Base-by-base conservation (phyloP, 2,113 vertebrate species). In the Perca fluviatilis region DNA sequence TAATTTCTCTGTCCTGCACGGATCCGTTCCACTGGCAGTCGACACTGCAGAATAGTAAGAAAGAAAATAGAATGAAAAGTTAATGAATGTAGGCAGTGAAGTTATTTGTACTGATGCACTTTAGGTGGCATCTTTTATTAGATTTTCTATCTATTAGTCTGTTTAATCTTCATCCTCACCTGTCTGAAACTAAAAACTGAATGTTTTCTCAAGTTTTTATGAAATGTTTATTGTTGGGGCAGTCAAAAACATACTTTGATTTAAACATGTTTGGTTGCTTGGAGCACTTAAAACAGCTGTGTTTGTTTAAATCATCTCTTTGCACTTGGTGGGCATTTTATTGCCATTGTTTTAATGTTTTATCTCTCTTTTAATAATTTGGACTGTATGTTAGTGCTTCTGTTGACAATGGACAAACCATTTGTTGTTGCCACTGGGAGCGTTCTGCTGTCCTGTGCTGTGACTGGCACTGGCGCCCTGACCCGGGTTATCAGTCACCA, bases 401-500 rank as follows among this genome's bases (percentile, higher is more conserved):
- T 25, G 10, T 46, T 64, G n/a, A 18, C 43, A 18, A 50, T 3
- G 40, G 64, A 86, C 86, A 69, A 85, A 94, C 93, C 93, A 92
- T 88, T 94, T 94, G 77, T 50, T 87, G 86, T 88, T 90, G 77
- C 84, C 83, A 10, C 43, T 90, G 49, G 83, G 21, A n/a, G 67
- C 15, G 30, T 21, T 88, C 4, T 87, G 88, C 19, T 87, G 91
- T 15, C 83, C 78, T 1, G 73, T 5, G 36, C 73, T 76, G 84
- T 82, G 89, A 60, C n/a, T 71, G 78, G 36, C 43, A 9, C 40
- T 25, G 60, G 71, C 13, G 33, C 94, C 94, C 89, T 95, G 95
- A 58, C 86, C 93, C 0, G 97, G 97, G 87, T 97, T 96, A 49
- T 99, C 98, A 0, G 98, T 96, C 82, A 97, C 95, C 43, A 99